These are phyloP conservation scores for Lissonota sp. DNA, from an alignment of 2,888 invertebrate genomes.

Conservation along the genomic window DNA sequence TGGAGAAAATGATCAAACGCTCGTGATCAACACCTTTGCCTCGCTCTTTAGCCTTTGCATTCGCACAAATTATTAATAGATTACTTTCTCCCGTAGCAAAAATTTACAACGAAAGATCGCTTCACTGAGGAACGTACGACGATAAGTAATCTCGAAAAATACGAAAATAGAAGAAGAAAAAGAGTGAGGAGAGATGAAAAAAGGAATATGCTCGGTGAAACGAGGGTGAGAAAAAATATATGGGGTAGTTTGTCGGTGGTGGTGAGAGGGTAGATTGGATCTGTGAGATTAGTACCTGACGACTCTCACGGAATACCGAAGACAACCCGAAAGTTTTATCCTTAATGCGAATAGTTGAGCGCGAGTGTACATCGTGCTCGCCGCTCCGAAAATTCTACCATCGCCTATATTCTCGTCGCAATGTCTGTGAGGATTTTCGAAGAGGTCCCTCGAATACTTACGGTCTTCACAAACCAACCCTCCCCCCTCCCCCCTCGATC, in stretches of 20 bases:
- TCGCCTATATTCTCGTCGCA: slow-evolving; percentile 32
- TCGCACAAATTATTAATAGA: background rate
- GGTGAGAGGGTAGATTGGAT: slow-evolving; percentile 35
- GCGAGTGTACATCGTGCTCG: slow-evolving; percentile 59
- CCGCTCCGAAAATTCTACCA: slow-evolving; percentile 57
- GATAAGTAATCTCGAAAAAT: background rate
- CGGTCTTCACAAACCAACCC: slow-evolving; percentile 20
- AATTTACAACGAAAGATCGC: background rate
- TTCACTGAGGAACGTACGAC: background rate
- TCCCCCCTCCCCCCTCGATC: background rate
- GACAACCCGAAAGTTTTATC: slow-evolving; percentile 58
- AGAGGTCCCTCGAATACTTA: slow-evolving; percentile 1
- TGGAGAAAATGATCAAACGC: no score
- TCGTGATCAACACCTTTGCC: no score
- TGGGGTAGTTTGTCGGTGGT: slow-evolving; percentile 9
- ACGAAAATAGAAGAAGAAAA: background rate
- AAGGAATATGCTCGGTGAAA: background rate
- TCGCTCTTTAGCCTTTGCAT: background rate
- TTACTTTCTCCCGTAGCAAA: background rate
- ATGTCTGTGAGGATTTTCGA: background rate
- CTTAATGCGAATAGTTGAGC: slow-evolving; percentile 68
- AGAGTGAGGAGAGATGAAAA: background rate
- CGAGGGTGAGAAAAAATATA: background rate
- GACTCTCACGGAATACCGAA: slow-evolving; percentile 58
- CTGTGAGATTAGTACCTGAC: slow-evolving; percentile 42